These are phyloP conservation scores for Actinernus sp. DNA, from an alignment of 92 coral and sea anemone species.

Conservation along the genomic window DNA sequence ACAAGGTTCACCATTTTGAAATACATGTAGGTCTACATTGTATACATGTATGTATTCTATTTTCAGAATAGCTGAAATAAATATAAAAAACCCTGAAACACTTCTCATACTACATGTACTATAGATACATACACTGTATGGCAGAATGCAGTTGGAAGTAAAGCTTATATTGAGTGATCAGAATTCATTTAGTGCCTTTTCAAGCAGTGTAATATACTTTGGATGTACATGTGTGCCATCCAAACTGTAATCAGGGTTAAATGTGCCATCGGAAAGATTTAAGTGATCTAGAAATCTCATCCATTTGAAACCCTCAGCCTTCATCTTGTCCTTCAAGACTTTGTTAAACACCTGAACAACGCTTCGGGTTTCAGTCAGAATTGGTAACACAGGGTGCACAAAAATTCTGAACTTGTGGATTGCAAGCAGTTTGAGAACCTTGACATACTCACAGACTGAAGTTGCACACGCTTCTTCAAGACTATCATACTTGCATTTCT, in stretches of 20 bases:
- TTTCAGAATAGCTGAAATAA: too few relatives aligned
- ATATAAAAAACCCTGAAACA: too few relatives aligned
- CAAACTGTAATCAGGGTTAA: conserved; percentile 28
- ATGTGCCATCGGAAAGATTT: conserved; percentile 18
- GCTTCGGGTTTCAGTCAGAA: conserved; percentile 29
- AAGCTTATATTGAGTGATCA: too few relatives aligned
- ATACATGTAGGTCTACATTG: too few relatives aligned
- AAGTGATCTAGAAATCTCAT: conserved; percentile 26
- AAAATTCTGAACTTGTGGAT: conserved; percentile 14
- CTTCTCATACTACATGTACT: too few relatives aligned
- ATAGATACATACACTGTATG: too few relatives aligned
- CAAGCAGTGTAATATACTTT: conserved; percentile 51
- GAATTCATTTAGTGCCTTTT: conserved; percentile 34
- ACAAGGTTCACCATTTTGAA: too few relatives aligned
- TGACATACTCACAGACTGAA: conserved; percentile 24
- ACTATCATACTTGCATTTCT: conserved; percentile 60
- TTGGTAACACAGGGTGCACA: conserved; percentile 57
- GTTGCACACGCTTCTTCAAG: conserved; percentile 29
- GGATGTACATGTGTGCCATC: conserved; percentile 68
- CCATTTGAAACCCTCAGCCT: conserved; percentile 42
- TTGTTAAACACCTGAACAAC: conserved; percentile 39
- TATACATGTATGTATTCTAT: too few relatives aligned
- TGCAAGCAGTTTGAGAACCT: conserved; percentile 10
- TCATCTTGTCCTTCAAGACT: conserved; percentile 21
- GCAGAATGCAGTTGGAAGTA: too few relatives aligned